Evolutionary conservation across 2,888 invertebrate genomes (phyloP).

Genomic region (Heliconius cydno): DNA sequence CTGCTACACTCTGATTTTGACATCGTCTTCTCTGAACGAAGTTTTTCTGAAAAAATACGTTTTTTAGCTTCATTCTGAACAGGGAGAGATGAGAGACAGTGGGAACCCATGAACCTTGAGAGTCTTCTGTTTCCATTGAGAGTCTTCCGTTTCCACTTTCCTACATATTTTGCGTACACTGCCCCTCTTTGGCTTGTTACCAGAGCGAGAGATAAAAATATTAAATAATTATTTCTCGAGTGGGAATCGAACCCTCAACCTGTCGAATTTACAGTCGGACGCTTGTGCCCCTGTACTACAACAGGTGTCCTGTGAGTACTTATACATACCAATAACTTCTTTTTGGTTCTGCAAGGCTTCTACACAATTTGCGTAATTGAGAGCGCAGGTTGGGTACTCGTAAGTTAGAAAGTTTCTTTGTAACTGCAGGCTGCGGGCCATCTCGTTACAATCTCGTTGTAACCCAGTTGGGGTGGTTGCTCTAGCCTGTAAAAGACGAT

Average conservation of each 20-base stretch:
- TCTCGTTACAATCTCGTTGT: slow-evolving; percentile 54
- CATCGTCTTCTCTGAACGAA: slow-evolving; percentile 60
- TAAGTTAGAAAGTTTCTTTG: slow-evolving; percentile 51
- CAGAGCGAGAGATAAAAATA: no score
- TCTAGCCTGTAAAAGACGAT: slow-evolving; percentile 49
- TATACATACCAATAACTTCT: slow-evolving; percentile 61
- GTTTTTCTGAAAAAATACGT: slow-evolving; percentile 57
- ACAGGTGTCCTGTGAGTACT: not conserved
- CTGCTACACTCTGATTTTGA: slow-evolving; percentile 60
- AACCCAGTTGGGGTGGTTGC: slow-evolving; percentile 48
- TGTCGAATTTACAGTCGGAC: no score
- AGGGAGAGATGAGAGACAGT: no score
- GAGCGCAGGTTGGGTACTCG: slow-evolving; percentile 50
- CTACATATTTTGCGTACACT: no score
- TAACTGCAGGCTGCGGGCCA: slow-evolving; percentile 54
- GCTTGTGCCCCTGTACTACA: no score
- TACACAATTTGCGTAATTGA: slow-evolving; percentile 57
- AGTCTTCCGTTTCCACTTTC: no score
- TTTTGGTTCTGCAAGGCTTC: slow-evolving; percentile 59
- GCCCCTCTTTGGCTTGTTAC: no score
- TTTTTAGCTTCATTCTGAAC: no score
- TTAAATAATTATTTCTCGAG: no score
- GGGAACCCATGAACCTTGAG: no score
- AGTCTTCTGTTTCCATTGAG: no score
- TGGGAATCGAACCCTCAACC: no score